Evolutionary conservation across 1,140 invertebrate species (phyloP).

Genomic region (Meloidogyne floridensis): DNA sequence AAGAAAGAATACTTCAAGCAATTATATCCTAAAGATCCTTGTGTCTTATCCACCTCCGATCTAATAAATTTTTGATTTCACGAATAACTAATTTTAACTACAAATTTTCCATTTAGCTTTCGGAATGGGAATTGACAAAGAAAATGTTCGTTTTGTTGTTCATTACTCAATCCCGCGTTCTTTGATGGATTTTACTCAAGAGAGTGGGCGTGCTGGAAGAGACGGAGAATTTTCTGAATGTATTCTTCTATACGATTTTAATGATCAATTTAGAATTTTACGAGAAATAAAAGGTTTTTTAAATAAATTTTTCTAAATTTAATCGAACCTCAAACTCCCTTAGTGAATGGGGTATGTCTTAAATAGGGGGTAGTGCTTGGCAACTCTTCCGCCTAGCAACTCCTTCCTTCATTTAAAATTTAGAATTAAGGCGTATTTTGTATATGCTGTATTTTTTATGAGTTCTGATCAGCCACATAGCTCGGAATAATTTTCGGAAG

Average conservation of each 20-base stretch:
- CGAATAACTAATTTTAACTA: not conserved
- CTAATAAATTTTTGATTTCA: not conserved
- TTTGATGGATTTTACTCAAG: slow-evolving; percentile 88
- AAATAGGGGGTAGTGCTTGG: too few relatives aligned
- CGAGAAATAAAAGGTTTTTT: slow-evolving; percentile 31
- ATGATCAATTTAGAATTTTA: slow-evolving; percentile 35
- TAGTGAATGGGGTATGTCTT: too few relatives aligned
- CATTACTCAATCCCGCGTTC: slow-evolving; percentile 71
- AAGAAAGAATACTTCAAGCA: too few relatives aligned
- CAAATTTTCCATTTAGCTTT: slow-evolving; percentile 67
- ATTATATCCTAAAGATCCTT: not conserved
- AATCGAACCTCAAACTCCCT: too few relatives aligned
- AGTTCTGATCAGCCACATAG: too few relatives aligned
- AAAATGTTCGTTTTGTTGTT: slow-evolving; percentile 66
- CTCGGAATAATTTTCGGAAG: too few relatives aligned
- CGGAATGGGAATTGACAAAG: slow-evolving; percentile 69
- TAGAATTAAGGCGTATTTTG: too few relatives aligned
- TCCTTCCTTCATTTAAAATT: too few relatives aligned
- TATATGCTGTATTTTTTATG: too few relatives aligned
- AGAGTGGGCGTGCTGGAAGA: slow-evolving; percentile 82
- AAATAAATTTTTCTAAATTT: not conserved
- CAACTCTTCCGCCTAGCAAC: too few relatives aligned
- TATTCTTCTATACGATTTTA: slow-evolving; percentile 76
- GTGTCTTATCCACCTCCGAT: not conserved
- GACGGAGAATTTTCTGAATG: slow-evolving; percentile 84